These are phyloP conservation scores for Danaus plexippus DNA, from an alignment of 1,140 invertebrate species.

Conservation along the genomic window DNA sequence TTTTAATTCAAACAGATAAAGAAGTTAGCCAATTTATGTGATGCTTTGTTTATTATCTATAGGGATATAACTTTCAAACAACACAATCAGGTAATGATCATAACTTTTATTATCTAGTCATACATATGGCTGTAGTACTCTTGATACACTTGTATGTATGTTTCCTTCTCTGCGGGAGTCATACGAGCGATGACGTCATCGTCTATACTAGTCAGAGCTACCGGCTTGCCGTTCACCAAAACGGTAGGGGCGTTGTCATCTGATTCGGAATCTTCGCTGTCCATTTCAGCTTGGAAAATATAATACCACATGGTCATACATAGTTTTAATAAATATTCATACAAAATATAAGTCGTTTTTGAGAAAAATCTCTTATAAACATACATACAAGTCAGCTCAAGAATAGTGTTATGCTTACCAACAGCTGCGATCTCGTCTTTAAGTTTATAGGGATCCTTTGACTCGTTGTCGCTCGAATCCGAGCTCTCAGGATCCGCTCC, in stretches of 20 bases:
- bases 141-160: slow-evolving; percentile 94
- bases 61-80: too few species aligned
- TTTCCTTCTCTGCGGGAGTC: slow-evolving; percentile 93
- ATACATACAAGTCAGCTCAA: background rate
- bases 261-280: slow-evolving; percentile 87
- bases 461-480: slow-evolving; percentile 85
- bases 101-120: slow-evolving; percentile 37
- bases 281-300: slow-evolving; percentile 76
- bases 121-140: slow-evolving; percentile 92
- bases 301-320: slow-evolving; percentile 3
- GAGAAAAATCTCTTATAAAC: too few species aligned
- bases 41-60: too few species aligned
- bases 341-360: too few species aligned
- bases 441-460: slow-evolving; percentile 69
- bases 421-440: slow-evolving; percentile 74
- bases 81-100: background rate
- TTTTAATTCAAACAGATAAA: too few species aligned
- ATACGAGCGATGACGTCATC: slow-evolving; percentile 91
- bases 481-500: slow-evolving; percentile 77
- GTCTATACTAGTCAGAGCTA: slow-evolving; percentile 79
- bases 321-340: background rate
- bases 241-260: slow-evolving; percentile 89
- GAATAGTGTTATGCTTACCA: slow-evolving; percentile 62
- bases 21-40: too few species aligned
- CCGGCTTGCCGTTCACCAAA: slow-evolving; percentile 82